Evolutionary conservation across 2,797 vertebrate genomes (phyloP), one percentile per base, ranked within the genome.

Genomic region (Ceyx erithaca): DNA sequence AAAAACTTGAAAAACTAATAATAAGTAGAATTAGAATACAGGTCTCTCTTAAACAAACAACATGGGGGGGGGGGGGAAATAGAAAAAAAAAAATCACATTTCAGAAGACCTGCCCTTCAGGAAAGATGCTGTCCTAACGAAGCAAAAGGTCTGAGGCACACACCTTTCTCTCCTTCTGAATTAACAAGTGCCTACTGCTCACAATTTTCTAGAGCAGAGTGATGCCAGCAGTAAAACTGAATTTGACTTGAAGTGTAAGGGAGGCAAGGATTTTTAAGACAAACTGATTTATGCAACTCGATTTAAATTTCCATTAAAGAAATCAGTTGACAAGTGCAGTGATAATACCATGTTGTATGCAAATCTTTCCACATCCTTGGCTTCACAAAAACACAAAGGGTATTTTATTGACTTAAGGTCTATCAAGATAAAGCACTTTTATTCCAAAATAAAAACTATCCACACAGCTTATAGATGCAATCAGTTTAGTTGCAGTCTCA

Each of bases 401-500:
- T 87, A 64, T 92, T 94, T 72, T 94, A 96, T 82, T 93, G 91
- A 93, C 90, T 88, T 68, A 55, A 92, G 88, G 90, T 94, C 73
- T 91, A 96, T 95, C 90, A 91, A 94, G 91, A 95, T 93, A 93
- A 92, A 92, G 86, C 86, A 83, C 66, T 91, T 90, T 75, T 82
- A 91, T 87, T 95, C 93, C 88, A 82, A 90, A 93, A 94, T 94
- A 96, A 92, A 92, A 91, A 95, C 78, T 89, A 76, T 95, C 94
- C 93, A 92, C 80, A 62, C 31, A 85, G 91, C 84, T 92, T 87
- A 92, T 40, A 92, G 90, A 94, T 93, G 81, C 66, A 80, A 96
- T 94, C 94, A 82, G 84, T 94, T 90, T 45, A 66, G 84, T 22
- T 75, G 69, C 79, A 90, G 71, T 68, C 79, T 90, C 68, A 58